Conservation (phyloP, 1,140 invertebrate genomes). For the Drosophila gunungcola region DNA sequence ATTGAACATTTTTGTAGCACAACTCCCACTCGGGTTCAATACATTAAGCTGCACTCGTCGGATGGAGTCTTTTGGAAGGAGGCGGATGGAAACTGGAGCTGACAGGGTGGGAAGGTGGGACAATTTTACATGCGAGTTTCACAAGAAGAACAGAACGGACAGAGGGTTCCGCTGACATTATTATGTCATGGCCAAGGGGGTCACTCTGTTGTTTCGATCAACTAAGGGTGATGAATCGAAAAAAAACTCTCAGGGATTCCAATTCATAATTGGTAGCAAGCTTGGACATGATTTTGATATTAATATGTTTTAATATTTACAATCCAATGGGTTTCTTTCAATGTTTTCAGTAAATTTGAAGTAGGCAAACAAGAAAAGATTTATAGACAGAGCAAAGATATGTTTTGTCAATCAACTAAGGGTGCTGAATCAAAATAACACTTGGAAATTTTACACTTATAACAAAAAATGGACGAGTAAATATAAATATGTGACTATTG, state of each 20-base stretch:
- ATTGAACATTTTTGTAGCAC: conserved; percentile 62
- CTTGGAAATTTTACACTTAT: too few species aligned
- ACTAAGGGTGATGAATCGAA: not conserved
- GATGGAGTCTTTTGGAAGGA: not conserved
- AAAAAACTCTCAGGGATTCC: not conserved
- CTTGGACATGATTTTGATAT: too few species aligned
- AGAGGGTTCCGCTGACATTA: not conserved
- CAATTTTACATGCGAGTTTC: conserved; percentile 7
- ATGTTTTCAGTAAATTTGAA: too few species aligned
- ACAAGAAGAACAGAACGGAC: not conserved
- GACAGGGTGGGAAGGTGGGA: conserved; percentile 10
- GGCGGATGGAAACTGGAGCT: conserved; percentile 1
- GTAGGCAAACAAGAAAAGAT: too few species aligned
- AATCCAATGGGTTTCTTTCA: too few species aligned
- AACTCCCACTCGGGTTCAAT: conserved; percentile 29
- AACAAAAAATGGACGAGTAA: too few species aligned
- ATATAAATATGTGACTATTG: too few species aligned
- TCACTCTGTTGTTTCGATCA: not conserved
- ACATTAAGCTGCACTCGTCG: conserved; percentile 18
- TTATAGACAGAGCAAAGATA: too few species aligned
- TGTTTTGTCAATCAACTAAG: too few species aligned
- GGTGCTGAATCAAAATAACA: too few species aligned
- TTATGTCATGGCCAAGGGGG: not conserved
- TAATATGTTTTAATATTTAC: too few species aligned
- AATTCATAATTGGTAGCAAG: not conserved